A percentile compares a stretch with the other conserved stretches of the same genome.
phyloP scores from a whole-genome alignment of 2,113 vertebrate genomes.

The Ellobius talpinus region DNA sequence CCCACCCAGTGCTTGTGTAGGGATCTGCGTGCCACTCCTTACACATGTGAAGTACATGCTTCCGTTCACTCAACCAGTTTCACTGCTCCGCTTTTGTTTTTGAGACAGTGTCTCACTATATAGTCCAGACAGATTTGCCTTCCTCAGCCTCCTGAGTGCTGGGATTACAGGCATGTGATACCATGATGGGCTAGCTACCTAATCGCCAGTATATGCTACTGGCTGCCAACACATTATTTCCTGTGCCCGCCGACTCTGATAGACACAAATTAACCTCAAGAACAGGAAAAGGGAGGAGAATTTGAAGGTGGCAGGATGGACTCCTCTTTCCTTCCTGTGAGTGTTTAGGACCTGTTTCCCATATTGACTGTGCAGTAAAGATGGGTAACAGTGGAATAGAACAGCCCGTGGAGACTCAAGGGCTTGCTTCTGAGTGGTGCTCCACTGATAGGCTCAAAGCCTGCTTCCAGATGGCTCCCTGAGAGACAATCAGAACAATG shows the following conservation, averaged over 20 bases:
- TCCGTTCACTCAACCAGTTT: rapidly evolving
- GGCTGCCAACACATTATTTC: neutral
- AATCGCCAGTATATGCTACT: neutral
- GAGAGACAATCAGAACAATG: neutral
- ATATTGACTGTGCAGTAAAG: neutral
- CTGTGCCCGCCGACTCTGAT: neutral
- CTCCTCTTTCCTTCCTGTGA: neutral
- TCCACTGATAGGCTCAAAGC: neutral
- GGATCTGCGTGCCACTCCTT: neutral
- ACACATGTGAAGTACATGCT: neutral
- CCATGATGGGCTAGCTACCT: neutral
- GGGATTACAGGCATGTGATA: neutral
- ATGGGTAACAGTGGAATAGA: conserved; percentile 11
- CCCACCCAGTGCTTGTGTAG: neutral
- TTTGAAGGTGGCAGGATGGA: rapidly evolving
- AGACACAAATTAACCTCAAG: neutral
- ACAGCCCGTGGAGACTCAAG: conserved; percentile 41
- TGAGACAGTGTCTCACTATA: neutral
- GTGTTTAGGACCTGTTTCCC: neutral
- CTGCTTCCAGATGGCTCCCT: neutral
- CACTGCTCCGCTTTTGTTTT: neutral
- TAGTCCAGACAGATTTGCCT: neutral
- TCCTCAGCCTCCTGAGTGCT: neutral
- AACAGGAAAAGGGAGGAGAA: neutral
- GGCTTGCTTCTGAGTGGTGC: conserved; percentile 16